Base-by-base conservation (phyloP, 2,888 invertebrate genomes). In the Beris morrisii region DNA sequence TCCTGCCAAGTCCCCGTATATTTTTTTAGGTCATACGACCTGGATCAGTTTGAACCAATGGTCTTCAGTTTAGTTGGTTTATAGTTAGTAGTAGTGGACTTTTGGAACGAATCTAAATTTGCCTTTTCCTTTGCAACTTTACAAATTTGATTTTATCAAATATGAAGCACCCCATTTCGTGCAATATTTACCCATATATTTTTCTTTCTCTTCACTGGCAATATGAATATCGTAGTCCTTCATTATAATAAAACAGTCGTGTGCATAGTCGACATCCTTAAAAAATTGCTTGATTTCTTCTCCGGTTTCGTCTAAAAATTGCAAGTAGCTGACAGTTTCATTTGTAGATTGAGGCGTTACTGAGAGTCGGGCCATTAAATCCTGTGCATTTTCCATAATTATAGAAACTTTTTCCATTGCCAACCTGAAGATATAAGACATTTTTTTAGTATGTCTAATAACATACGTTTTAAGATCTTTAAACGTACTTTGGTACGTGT, bases 181-280 rank as follows among this genome's bases (percentile, higher is more conserved):
- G 22, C 6, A 54, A 43, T 45, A 57, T 57, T 68, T 48, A 73
- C 72, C 80, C 78, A 81, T 78, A 69, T 79, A 81, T 53, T 77
- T 77, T 66, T 81, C 81, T 64, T 78, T 84, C 70, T 92, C 92
- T 61, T 92, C 91, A 0, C 87, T 85, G 1, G 89, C 86, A 59
- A 91, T 86, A 0, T 85, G 83, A 66, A 95, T 90, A 31, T 84
- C 81, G 76, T 88, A 94, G 75, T 92, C 89, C 67, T 92, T 91
- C 81, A 93, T 91, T 4, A 94, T 84, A 70, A 93, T 90, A 75
- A 93, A 91, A 67, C 93, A 80, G 74, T 95, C 92, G 71, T 92
- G 89, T 5, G 91, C 86, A 75, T 93, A 91, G 75, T 92, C 91
- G 5, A 93, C 82, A 38, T 87, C 84, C 54, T 84, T 82, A 75